phyloP scores from a whole-genome alignment of 2,113 vertebrate genomes.

The Gambusia holbrooki region DNA sequence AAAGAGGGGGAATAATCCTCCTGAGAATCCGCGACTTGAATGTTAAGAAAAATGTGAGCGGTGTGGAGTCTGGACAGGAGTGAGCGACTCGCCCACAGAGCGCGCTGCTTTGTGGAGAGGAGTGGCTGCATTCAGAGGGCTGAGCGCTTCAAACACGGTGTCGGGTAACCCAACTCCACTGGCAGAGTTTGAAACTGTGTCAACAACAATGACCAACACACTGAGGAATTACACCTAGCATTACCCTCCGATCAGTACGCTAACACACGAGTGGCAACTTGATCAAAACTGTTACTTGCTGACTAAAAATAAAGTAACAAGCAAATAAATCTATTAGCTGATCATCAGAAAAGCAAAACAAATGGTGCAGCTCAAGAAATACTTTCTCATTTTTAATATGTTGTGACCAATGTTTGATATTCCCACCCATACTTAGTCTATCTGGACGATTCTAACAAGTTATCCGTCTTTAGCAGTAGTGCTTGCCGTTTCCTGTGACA shows the following conservation, averaged over 20 bases:
- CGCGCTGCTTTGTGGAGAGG: conserved; percentile 56
- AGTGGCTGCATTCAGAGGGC: conserved; percentile 57
- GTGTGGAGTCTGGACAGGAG: conserved; percentile 48
- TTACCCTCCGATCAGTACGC: conserved; percentile 40
- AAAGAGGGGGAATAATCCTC: conserved; percentile 13
- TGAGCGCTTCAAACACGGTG: conserved; percentile 48
- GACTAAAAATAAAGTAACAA: neutral
- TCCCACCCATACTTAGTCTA: too few relatives aligned
- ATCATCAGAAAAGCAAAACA: neutral
- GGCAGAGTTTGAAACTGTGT: conserved; percentile 62
- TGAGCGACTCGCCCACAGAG: conserved; percentile 57
- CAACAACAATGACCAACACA: conserved; percentile 55
- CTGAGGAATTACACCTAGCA: conserved; percentile 28
- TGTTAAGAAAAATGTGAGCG: conserved; percentile 13
- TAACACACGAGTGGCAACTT: conserved; percentile 4
- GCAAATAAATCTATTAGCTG: neutral
- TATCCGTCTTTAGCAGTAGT: neutral
- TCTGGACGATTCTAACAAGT: neutral
- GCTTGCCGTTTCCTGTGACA: neutral
- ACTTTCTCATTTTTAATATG: neutral
- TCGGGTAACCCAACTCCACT: conserved; percentile 57
- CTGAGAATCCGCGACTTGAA: conserved; percentile 22
- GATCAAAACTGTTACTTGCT: neutral
- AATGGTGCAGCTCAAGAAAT: neutral
- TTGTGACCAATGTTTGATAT: neutral